Evolutionary conservation across 2,113 vertebrate genomes (phyloP).

Genomic region (Atractosteus spatula): DNA sequence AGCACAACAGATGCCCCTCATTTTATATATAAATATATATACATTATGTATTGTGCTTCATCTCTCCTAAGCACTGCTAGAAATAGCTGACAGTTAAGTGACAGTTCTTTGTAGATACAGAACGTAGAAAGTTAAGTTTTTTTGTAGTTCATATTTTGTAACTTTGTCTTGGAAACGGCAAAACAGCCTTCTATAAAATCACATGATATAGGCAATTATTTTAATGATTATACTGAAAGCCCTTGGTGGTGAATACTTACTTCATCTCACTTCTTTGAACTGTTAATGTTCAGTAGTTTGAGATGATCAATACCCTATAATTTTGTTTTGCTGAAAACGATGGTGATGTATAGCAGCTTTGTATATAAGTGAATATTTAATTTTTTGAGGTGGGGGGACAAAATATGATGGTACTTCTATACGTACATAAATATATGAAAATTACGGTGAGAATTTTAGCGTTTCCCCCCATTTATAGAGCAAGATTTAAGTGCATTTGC

Average conservation of each 20-base stretch:
- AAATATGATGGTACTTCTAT: conserved; percentile 63
- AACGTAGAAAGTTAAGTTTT: conserved; percentile 73
- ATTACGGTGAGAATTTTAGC: conserved; percentile 20
- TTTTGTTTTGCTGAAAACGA: conserved; percentile 66
- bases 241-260: neutral
- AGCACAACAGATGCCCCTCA: conserved; percentile 72
- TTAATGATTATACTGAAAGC: conserved; percentile 27
- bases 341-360: conserved; percentile 72
- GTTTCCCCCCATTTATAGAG: neutral
- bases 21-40: conserved; percentile 55
- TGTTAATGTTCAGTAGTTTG: conserved; percentile 66
- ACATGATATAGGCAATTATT: conserved; percentile 56
- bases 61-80: conserved; percentile 17
- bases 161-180: conserved; percentile 48
- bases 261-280: conserved; percentile 62
- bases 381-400: conserved; percentile 65
- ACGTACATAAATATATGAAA: conserved; percentile 42
- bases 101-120: conserved; percentile 28
- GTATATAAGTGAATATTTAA: conserved; percentile 84
- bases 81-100: conserved; percentile 27
- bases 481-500: neutral
- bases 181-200: conserved; percentile 57
- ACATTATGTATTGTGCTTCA: conserved; percentile 32
- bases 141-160: conserved; percentile 50
- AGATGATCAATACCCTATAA: conserved; percentile 74